phyloP scores from a whole-genome alignment of 2,888 invertebrate species.

The Drosophila rellima region DNA sequence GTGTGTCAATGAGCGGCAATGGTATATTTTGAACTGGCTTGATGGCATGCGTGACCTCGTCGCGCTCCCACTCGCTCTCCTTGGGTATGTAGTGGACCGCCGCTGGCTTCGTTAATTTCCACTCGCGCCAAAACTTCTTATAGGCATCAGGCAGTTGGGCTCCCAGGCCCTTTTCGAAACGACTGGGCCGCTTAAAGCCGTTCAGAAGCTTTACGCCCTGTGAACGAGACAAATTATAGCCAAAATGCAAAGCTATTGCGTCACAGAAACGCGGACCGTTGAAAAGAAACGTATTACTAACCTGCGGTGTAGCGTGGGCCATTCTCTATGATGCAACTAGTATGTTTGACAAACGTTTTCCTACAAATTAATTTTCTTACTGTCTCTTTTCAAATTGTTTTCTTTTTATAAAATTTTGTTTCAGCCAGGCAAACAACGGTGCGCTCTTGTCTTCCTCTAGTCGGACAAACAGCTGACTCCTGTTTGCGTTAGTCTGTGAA shows the following conservation, averaged over 20 bases:
- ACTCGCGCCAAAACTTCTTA: constrained; percentile 94
- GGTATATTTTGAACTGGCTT: constrained; percentile 91
- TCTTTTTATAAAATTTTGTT: constrained; percentile 24
- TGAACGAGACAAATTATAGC: neutral
- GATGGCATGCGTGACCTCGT: constrained; percentile 91
- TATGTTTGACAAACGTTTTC: constrained; percentile 4
- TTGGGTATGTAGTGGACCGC: constrained; percentile 91
- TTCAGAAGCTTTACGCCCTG: constrained; percentile 84
- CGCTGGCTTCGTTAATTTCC: constrained; percentile 89
- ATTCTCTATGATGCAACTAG: constrained; percentile 55
- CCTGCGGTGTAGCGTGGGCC: constrained; percentile 84
- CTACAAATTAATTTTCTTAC: constrained; percentile 14
- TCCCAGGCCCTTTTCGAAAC: constrained; percentile 90
- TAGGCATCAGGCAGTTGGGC: constrained; percentile 92
- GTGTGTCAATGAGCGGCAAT: constrained; percentile 91
- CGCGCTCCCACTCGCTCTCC: constrained; percentile 90
- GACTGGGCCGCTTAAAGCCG: constrained; percentile 86
- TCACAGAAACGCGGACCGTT: constrained; percentile 68
- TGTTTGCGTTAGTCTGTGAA: constrained; percentile 31
- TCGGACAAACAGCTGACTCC: constrained; percentile 57
- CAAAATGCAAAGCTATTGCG: constrained; percentile 72
- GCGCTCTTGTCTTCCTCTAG: constrained; percentile 44
- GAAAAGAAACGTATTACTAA: constrained; percentile 45
- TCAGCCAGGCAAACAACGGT: constrained; percentile 43
- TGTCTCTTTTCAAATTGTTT: constrained; percentile 7